Base-by-base conservation (phyloP, 2,797 vertebrate genomes). In the Eospalax fontanierii region DNA sequence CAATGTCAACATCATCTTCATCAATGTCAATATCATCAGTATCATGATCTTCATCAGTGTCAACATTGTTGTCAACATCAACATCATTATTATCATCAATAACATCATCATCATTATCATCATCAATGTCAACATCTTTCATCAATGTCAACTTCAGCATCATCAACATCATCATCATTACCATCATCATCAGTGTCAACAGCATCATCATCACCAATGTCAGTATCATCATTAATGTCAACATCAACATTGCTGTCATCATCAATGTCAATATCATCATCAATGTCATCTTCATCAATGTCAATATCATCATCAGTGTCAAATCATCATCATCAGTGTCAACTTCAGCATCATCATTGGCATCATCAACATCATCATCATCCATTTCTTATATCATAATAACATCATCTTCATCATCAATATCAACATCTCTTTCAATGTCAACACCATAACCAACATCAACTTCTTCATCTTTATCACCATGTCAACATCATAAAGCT, bases 1-100 rank as follows among this genome's bases (percentile, higher is more conserved):
- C 26, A 12, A 26, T 2, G 6, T 65, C 4, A n/a, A 6, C 3
- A 21, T 40, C n/a, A 2, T 21, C 74, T n/a, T 5, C 61, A 28
- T 7, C 35, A 40, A 0, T 19, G 15, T 2, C 35, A 15, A 0
- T 19, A 4, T 0, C 46, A 50, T 50, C 46, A 50, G 46, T 50
- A 11, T 50, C 46, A 50, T 6, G 6, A 50, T 50, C 46, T 3
- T 2, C 8, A 28, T 7, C 35, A 40, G 0, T 19, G 15, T 2
- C 35, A 15, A 0, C 24, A 4, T 0, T 2, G 24, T 0, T 11
- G 5, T 3, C 26, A 11, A 6, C 11, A 18, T 0, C 11, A 24
- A n/a, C n/a, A n/a, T n/a, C 46, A 50, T 6, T 50, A 50, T 6
- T 11, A 50, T 50, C 46, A 50, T 50, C 46, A 50, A 11, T 50